Base-by-base conservation (phyloP, 1,140 invertebrate species). In the Cotesia vestalis region DNA sequence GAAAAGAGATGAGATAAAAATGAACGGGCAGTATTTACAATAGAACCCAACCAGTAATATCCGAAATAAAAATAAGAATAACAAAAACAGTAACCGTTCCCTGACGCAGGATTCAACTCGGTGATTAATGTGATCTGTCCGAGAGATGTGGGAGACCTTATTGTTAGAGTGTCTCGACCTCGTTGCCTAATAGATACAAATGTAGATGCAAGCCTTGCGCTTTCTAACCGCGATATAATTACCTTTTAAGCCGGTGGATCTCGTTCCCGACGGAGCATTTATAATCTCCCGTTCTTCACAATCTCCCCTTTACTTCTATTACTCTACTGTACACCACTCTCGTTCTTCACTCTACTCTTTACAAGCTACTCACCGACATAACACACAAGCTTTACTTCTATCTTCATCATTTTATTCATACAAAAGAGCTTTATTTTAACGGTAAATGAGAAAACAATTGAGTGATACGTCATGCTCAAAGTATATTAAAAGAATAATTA, bases 181-280 rank as follows among this genome's bases (percentile, higher is more conserved):
- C 66, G 71, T 63, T 60, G 62, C 53, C 74, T 81, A 80, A 81
- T 80, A 81, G 78, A 79, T 81, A 81, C 76, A 81, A 81, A 81
- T 80, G 79, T 79, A 77, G 66, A 69, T 55, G 68, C 69, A 66
- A 71, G 73, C 71, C 66, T 62, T 52, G 71, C 66, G 60, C 55
- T 38, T 69, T 73, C 66, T 53, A 67, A 53, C 63, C 66, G 27
- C 53, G 68, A 78, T 61, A 74, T 78, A 79, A 80, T 80, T 79
- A 79, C 71, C 72, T 70, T 66, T 71, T 72, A 73, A 78, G 72
- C 69, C 60, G 40, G 64, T 51, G 59, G 52, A 17, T 59, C 63
- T 40, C 66, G 66, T 68, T 55, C 51, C 5, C 52, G 52, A 17
- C 34, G 52, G 66, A 67, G 63, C 66, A 40, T 67, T 67, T 52